Evolutionary conservation across 2,797 vertebrate genomes (phyloP).

Genomic region (Notamacropus eugenii): DNA sequence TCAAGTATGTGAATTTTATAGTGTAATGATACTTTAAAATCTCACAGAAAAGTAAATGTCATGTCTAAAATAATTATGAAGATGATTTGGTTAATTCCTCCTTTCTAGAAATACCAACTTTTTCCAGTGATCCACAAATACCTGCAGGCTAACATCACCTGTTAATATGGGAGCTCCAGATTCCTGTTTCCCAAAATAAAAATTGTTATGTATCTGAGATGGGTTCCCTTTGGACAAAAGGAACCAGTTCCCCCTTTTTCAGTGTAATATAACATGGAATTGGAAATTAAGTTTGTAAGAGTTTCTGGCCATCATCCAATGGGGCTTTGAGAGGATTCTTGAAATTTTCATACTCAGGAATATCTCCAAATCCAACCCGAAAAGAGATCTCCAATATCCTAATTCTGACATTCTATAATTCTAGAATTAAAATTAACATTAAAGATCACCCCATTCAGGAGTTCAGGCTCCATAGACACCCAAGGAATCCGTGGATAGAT

Average conservation of each 20-base stretch:
- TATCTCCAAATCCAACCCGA: conserved; percentile 96
- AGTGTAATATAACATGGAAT: conserved; percentile 96
- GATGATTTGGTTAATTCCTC: not conserved
- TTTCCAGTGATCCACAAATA: conserved; percentile 99
- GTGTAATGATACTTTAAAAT: conserved; percentile 70
- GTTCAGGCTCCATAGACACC: not conserved
- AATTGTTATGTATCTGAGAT: conserved; percentile 98
- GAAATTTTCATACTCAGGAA: conserved; percentile 97
- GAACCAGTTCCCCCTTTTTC: conserved; percentile 95
- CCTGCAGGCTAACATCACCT: conserved; percentile 97
- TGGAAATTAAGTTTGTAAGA: conserved; percentile 95
- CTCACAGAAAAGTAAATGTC: conserved; percentile 64
- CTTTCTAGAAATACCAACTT: conserved; percentile 90
- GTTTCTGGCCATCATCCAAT: conserved; percentile 96
- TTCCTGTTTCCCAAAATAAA: conserved; percentile 97
- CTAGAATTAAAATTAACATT: not conserved
- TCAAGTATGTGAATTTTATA: not conserved
- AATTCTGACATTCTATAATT: not conserved
- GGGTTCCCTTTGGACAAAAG: conserved; percentile 98
- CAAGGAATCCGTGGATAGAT: not conserved
- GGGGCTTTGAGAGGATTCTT: conserved; percentile 96
- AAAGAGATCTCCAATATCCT: not conserved
- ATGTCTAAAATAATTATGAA: conserved; percentile 33
- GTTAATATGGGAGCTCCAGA: conserved; percentile 95
- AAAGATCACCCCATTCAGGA: not conserved